Evolutionary conservation across 1,140 invertebrate genomes (phyloP), one percentile per base, ranked within the genome.

Genomic region (Drosophila nigromelanica): DNA sequence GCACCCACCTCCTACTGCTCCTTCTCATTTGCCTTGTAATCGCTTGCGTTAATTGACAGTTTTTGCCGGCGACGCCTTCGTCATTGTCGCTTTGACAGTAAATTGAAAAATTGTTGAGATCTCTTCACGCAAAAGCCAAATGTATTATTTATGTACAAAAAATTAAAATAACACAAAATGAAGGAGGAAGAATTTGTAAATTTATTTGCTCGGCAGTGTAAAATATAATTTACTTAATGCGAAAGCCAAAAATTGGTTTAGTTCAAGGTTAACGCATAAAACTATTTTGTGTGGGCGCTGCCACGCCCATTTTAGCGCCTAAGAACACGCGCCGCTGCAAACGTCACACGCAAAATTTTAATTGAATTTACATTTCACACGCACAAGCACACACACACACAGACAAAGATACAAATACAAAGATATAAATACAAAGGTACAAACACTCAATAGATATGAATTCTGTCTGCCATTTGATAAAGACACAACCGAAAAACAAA

Each of bases 41-140:
- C 50, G 30, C 33, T 15, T 50, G 48, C 40, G 58, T 73, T 85
- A 85, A 86, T 85, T 85, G 80, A 85, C 80, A 85, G 77, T 86
- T 85, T 70, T 64, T 61, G 58, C 45, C 60, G 62, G 6, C 8
- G 14, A 15, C 24, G 76, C 21, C 60, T 54, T 40, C 73, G 70
- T 52, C 62, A 72, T 43, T 51, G 73, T 48, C 73, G 73, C 60
- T 74, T 30, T 75, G 81, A 81, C 78, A 86, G 82, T 81, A 86
- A 85, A 85, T 87, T 85, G 78, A 85, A 83, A 85, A 86, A 87
- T 85, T 81, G 74, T 78, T 78, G 73, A 81, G 67, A 82, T 76
- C 79, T 82, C 62, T 75, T 35, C 30, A 24, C 39, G 54, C 59
- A 24, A 62, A 27, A 43, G 39, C 51, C 61, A 64, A 71, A 71